Base-by-base conservation (phyloP, 1,140 invertebrate genomes). In the Gonioctena quinquepunctata region DNA sequence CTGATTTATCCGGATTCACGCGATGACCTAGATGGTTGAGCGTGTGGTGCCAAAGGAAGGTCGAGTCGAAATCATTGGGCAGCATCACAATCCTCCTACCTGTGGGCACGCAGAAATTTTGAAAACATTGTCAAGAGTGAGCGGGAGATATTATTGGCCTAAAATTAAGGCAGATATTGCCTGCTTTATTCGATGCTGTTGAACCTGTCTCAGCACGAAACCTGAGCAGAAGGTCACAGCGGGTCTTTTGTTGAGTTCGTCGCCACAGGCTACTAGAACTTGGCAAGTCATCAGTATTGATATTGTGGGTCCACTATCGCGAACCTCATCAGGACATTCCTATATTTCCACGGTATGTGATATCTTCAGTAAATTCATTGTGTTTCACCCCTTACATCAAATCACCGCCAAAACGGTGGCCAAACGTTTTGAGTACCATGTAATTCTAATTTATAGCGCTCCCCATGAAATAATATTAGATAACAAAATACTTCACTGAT, bases 21-120 rank as follows among this genome's bases (percentile, higher is more conserved):
- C n/a, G n/a, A n/a, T n/a, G n/a, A n/a, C n/a, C n/a, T n/a, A n/a
- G 33, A 42, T 42, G 63, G 71, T 23, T 76, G 74, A 72, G 72
- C 70, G 33, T 48, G 68, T 70, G 2, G 50, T 70, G 19, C 63
- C 62, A n/a, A 23, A 60, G 13, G 27, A 33, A 23, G 54, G 56
- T 65, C 48, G 68, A 13, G 2, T 19, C 11, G 23, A 22, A 22
- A 33, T 60, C 23, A 4, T 70, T 6, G 22, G 25, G 6, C 11
- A 54, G 3, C 48, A n/a, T 27, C 69, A 70, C 60, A 49, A 63
- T 19, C 22, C 28, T 2, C 50, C 42, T 1, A 69, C 69, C 16
- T 18, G 48, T 25, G 63, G 26, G 13, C 27, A 70, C 59, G 56
- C 21, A 16, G 69, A 63, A 11, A 59, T 66, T 26, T 56, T 27